Conservation (phyloP, 2,113 vertebrate species). For the Centropristis striata region DNA sequence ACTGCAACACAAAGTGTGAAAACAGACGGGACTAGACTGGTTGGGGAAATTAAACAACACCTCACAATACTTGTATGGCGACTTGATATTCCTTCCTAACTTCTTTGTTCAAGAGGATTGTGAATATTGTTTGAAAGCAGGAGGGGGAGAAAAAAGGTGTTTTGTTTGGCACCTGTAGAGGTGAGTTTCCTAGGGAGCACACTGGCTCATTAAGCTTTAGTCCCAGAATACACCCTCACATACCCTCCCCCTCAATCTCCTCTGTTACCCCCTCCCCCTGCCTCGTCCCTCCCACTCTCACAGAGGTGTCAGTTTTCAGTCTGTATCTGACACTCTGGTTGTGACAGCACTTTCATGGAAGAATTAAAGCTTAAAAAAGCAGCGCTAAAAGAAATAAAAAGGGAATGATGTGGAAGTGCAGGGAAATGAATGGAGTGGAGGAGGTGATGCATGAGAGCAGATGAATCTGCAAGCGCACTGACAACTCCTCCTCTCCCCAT, state of each 20-base stretch:
- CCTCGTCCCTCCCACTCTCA: slow-evolving; percentile 42
- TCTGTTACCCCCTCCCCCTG: slow-evolving; percentile 6
- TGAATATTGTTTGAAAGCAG: slow-evolving; percentile 44
- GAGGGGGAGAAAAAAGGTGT: slow-evolving; percentile 21
- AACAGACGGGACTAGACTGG: slow-evolving; percentile 27
- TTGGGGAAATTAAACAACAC: slow-evolving; percentile 31
- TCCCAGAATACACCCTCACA: slow-evolving; percentile 26
- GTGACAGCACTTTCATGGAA: slow-evolving; percentile 12
- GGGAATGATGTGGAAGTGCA: not conserved
- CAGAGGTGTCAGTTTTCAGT: slow-evolving; percentile 80
- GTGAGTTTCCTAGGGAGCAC: slow-evolving; percentile 66
- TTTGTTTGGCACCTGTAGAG: slow-evolving; percentile 78
- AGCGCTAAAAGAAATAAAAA: not conserved
- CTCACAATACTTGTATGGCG: slow-evolving; percentile 20
- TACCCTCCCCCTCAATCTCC: slow-evolving; percentile 15
- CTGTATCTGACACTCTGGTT: slow-evolving; percentile 21
- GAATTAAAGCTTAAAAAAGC: slow-evolving; percentile 9
- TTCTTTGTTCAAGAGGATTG: slow-evolving; percentile 39
- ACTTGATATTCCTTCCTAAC: slow-evolving; percentile 8
- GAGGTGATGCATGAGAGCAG: slow-evolving; percentile 27
- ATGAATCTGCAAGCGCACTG: slow-evolving; percentile 29
- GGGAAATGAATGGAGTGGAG: not conserved
- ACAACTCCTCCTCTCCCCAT: slow-evolving; percentile 38
- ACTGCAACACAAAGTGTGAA: slow-evolving; percentile 45
- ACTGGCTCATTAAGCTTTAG: slow-evolving; percentile 73